phyloP scores from a whole-genome alignment of 2,113 vertebrate genomes.

The Corapipo altera region DNA sequence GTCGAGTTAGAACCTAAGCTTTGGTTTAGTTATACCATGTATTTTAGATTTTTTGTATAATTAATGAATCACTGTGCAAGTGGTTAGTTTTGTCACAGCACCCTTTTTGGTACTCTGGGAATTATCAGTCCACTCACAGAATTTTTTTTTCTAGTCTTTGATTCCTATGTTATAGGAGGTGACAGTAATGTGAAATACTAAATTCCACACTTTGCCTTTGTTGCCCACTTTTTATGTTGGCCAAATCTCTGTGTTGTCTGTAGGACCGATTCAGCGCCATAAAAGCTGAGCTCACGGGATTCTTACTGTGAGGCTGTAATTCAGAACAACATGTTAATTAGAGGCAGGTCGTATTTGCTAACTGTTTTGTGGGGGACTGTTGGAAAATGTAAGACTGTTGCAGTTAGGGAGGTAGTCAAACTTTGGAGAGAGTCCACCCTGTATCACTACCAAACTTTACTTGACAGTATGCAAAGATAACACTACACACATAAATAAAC shows the following conservation, averaged over 20 bases:
- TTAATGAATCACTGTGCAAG: background rate
- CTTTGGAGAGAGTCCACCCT: background rate
- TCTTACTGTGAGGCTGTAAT: background rate
- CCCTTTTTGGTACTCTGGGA: background rate
- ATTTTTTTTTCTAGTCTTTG: background rate
- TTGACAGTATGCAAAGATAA: background rate
- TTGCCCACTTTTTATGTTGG: slow-evolving; percentile 7
- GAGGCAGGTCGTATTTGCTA: slow-evolving; percentile 49
- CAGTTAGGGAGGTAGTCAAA: background rate
- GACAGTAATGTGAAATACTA: slow-evolving; percentile 1
- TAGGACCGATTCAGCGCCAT: background rate
- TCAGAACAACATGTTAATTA: background rate
- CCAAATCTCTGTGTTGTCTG: background rate
- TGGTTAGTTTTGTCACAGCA: background rate
- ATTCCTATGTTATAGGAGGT: background rate
- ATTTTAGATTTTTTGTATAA: background rate
- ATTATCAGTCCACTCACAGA: background rate
- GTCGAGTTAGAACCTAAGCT: background rate
- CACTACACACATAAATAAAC: background rate
- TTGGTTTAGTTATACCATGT: background rate
- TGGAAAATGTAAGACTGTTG: background rate
- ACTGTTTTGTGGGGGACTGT: background rate
- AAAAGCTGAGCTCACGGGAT: background rate
- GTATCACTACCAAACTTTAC: background rate
- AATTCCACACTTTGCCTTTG: background rate